These are phyloP conservation scores for Procavia capensis DNA, from an alignment of 2,113 vertebrate species.

Conservation along the genomic window DNA sequence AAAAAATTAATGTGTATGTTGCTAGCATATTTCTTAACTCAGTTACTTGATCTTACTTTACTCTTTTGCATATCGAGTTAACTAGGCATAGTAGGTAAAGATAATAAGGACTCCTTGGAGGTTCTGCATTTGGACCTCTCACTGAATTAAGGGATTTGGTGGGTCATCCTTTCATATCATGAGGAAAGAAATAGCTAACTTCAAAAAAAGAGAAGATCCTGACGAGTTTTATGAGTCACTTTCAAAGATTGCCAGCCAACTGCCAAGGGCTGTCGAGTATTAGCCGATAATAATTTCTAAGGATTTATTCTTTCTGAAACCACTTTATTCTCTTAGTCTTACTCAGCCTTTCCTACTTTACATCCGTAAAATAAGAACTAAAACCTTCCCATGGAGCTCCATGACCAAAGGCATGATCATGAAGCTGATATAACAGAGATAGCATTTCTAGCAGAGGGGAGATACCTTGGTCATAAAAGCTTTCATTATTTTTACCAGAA, in stretches of 20 bases:
- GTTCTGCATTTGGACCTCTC: not conserved
- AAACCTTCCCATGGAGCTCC: conserved; percentile 82
- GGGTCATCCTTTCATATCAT: not conserved
- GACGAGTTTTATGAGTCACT: conserved; percentile 83
- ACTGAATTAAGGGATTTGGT: not conserved
- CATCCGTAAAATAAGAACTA: conserved; percentile 84
- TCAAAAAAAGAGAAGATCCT: conserved; percentile 80
- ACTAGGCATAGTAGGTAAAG: not conserved
- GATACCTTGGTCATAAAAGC: conserved; percentile 91
- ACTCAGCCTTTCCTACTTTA: conserved; percentile 87
- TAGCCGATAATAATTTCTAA: too few relatives aligned
- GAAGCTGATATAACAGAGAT: conserved; percentile 75
- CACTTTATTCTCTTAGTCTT: conserved; percentile 85
- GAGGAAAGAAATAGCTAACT: conserved; percentile 55
- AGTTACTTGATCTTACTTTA: not conserved
- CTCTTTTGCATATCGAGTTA: not conserved
- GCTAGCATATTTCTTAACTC: not conserved
- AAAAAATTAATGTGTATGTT: not conserved
- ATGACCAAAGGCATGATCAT: conserved; percentile 91
- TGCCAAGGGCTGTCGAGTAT: too few relatives aligned
- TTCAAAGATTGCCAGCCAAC: conserved; percentile 86
- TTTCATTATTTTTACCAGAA: conserved; percentile 92
- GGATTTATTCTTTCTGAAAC: too few relatives aligned
- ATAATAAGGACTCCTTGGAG: not conserved
- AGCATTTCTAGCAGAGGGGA: conserved; percentile 79